A percentile compares a stretch with the other conserved stretches of the same genome.
Conservation (phyloP, 2,797 vertebrate species). For the Pseudomugil gertrudae region DNA sequence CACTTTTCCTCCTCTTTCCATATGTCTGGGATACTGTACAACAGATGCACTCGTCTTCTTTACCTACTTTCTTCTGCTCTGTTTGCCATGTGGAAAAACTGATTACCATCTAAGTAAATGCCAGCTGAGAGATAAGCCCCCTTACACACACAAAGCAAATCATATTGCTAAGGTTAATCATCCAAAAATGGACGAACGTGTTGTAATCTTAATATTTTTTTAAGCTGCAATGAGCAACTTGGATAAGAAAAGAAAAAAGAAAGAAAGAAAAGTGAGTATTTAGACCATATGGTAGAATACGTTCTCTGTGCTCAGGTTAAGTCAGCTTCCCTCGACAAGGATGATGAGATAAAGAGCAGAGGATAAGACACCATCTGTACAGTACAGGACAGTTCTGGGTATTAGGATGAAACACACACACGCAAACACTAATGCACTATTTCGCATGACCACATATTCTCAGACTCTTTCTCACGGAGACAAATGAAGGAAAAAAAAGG, state of each 20-base stretch:
- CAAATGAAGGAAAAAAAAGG: not conserved
- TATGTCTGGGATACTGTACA: constrained; percentile 65
- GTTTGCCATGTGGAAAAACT: constrained; percentile 66
- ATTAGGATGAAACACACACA: constrained; percentile 56
- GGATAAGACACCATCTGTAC: constrained; percentile 75
- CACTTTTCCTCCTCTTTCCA: constrained; percentile 59
- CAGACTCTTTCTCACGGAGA: not conserved
- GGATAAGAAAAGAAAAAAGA: not conserved
- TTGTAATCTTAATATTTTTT: not conserved
- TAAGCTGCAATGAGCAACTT: not conserved
- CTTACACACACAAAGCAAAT: constrained; percentile 40
- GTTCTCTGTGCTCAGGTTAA: constrained; percentile 26
- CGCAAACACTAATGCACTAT: constrained; percentile 25
- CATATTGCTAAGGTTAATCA: constrained; percentile 24
- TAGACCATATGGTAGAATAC: constrained; percentile 46
- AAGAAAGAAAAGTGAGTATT: not conserved
- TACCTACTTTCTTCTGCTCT: constrained; percentile 69
- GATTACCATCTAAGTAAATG: constrained; percentile 61
- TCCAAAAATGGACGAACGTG: constrained; percentile 21
- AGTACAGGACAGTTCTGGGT: constrained; percentile 64
- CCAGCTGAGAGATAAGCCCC: constrained; percentile 57
- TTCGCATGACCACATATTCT: constrained; percentile 28
- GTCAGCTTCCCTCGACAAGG: constrained; percentile 46
- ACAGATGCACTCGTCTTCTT: constrained; percentile 70
- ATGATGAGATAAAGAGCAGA: constrained; percentile 70